Percentiles rank a stretch among this genome's conserved stretches.
Evolutionary conservation across 2,797 vertebrate genomes (phyloP).

Genomic region (Choloepus didactylus): DNA sequence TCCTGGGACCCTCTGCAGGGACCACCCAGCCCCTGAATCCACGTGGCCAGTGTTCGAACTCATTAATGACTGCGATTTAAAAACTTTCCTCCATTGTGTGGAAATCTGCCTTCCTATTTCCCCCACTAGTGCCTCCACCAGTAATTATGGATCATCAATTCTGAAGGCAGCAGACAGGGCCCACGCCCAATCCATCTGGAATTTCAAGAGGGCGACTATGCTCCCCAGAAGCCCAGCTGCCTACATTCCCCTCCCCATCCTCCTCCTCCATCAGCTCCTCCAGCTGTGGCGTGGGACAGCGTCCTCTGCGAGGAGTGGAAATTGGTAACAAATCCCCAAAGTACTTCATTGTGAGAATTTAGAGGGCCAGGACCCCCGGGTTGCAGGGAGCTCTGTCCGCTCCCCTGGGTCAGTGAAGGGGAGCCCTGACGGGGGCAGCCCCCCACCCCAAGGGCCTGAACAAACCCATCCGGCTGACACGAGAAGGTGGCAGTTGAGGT

Average conservation of each 20-base stretch:
- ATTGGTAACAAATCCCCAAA: neutral
- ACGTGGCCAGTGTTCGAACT: neutral
- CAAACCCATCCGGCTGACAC: neutral
- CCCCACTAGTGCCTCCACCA: neutral
- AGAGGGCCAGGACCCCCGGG: neutral
- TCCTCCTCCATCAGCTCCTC: neutral
- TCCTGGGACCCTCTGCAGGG: neutral
- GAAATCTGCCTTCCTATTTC: neutral
- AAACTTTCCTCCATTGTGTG: neutral
- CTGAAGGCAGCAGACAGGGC: neutral
- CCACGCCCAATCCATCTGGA: neutral
- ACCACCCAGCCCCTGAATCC: fast-evolving
- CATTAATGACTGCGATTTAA: neutral
- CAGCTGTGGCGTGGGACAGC: neutral
- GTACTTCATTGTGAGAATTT: neutral
- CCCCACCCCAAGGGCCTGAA: neutral
- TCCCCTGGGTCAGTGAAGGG: neutral
- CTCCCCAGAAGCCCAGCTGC: neutral
- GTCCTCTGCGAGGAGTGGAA: neutral
- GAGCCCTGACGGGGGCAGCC: neutral
- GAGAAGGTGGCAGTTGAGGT: neutral
- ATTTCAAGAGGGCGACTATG: neutral
- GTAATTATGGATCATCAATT: neutral
- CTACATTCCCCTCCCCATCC: fast-evolving
- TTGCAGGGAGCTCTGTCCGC: neutral